phyloP scores from a whole-genome alignment of 1,140 invertebrate genomes.

The Vollenhovia emeryi region DNA sequence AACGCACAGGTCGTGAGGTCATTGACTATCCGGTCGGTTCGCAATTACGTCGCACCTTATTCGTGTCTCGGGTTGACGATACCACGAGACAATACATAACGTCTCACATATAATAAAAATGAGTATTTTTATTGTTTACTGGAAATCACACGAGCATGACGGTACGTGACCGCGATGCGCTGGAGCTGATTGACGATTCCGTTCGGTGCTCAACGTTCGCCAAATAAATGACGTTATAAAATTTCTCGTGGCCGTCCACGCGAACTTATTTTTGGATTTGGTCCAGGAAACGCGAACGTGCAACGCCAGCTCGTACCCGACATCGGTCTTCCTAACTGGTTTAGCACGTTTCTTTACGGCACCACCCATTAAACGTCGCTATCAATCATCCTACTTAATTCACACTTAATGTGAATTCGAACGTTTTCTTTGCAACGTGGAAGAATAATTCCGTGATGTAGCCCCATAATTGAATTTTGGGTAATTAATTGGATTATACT shows the following conservation, averaged over 20 bases:
- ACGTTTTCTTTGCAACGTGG: neutral
- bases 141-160: neutral
- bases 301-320: neutral
- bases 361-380: neutral
- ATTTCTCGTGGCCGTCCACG: constrained; percentile 7
- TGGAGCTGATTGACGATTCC: neutral
- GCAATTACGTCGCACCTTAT: neutral
- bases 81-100: neutral
- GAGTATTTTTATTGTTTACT: constrained; percentile 26
- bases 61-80: neutral
- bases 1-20: neutral
- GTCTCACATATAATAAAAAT: neutral
- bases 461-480: neutral
- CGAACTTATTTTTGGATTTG: constrained; percentile 57
- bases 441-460: neutral
- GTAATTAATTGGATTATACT: neutral
- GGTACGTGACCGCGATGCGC: neutral
- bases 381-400: constrained; percentile 22
- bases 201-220: neutral
- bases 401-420: constrained; percentile 12
- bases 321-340: constrained; percentile 23
- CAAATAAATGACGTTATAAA: constrained; percentile 54
- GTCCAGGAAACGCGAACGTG: constrained; percentile 30
- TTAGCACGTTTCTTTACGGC: neutral
- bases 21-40: neutral